Evolutionary conservation across 2,888 invertebrate species (phyloP), one percentile per base, ranked within the genome.

Genomic region (Aquatica leii): DNA sequence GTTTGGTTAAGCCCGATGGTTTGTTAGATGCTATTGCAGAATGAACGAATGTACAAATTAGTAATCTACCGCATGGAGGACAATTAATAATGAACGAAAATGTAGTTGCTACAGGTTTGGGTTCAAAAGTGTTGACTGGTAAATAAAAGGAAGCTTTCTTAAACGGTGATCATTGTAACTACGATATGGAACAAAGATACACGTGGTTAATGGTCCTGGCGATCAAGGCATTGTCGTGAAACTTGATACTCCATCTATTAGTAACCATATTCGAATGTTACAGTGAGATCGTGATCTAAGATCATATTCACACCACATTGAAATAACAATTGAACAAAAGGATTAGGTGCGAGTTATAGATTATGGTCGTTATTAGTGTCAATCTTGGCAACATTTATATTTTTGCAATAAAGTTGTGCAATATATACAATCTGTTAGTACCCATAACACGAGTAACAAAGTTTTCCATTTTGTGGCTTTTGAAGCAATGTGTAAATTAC

Each of bases 341-440:
- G 94, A 97, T 81, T 99, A 98, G 97, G 89, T 93, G 66, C 88
- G 92, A 62, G 91, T 98, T 57, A 88, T 98, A 66, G 98, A 99
- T 83, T 93, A 98, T 84, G 91, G 93, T 68, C 86, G 89, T 69
- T 97, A 93, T 84, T 90, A 91, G 79, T 99, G 99, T 80, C 90
- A 98, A 64, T 97, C 97, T 14, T 97, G 95, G 95, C 99, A 99
- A 84, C 90, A 90, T 79, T 87, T 99, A 51, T 97, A 94, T 84
- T 99, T 99, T 82, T 88, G 90, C 71, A 88, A 93, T 34, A 83
- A 94, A 62, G 96, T 98, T 56, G 94, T 97, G 65, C 91, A 91
- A 82, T 94, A 87, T 79, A 90, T 94, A 71, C 87, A 88, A 72
- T 83, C 93, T 64, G 89, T 92, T 55, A 98, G 98, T 72, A 97